Evolutionary conservation across 1,140 invertebrate species (phyloP).

Genomic region (honey bee (Apis mellifera)): Amel_HAv3.1 CM009932.2:11513001-11513500

Average conservation of each 20-base stretch:
- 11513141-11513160: conserved; percentile 8
- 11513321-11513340: not conserved
- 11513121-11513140: conserved; percentile 18
- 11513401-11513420: conserved; percentile 17
- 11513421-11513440: conserved; percentile 2
- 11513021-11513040: not conserved
- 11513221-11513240: not conserved
- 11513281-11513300: not conserved
- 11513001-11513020: not conserved
- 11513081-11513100: not conserved
- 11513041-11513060: not conserved
- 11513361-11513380: conserved; percentile 11
- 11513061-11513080: not conserved
- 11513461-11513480: not conserved
- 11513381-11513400: conserved; percentile 23
- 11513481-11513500: not conserved
- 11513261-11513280: not conserved
- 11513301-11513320: not conserved
- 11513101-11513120: conserved; percentile 15
- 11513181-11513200: no score
- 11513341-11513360: not conserved
- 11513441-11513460: conserved; percentile 8
- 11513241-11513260: not conserved
- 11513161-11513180: conserved; percentile 7
- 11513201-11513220: not conserved